Percentiles rank a stretch among this genome's conserved stretches.
Evolutionary conservation across 2,113 vertebrate genomes (phyloP).

Genomic region (Rhabdomys dilectus): DNA sequence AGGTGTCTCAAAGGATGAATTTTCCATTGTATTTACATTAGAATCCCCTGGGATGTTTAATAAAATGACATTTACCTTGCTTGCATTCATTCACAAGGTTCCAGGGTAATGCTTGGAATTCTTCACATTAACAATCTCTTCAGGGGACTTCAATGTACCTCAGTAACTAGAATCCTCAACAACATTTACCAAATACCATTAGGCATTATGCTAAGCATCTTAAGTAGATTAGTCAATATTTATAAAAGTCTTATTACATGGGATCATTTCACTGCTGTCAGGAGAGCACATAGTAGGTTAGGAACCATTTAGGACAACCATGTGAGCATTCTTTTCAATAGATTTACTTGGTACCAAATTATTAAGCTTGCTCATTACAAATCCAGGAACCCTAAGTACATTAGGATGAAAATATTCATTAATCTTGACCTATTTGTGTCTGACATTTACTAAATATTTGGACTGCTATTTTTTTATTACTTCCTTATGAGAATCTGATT

Average conservation of each 20-base stretch:
- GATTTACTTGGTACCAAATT: constrained; percentile 1
- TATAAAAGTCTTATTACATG: background rate
- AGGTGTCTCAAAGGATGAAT: background rate
- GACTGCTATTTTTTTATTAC: background rate
- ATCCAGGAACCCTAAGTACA: background rate
- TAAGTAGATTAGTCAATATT: background rate
- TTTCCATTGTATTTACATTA: background rate
- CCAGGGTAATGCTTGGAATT: background rate
- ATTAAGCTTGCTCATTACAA: background rate
- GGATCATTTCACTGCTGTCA: background rate
- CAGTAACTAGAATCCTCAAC: background rate
- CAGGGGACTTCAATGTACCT: background rate
- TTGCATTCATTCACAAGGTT: background rate
- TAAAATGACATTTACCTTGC: background rate
- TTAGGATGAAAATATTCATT: background rate
- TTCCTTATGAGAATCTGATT: background rate
- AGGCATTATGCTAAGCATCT: background rate
- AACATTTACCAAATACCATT: background rate
- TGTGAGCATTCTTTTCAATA: background rate
- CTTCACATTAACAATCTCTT: background rate
- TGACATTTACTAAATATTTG: background rate
- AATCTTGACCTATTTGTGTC: background rate
- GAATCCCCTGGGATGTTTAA: background rate
- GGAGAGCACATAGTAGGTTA: background rate
- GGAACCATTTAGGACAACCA: background rate